phyloP scores from a whole-genome alignment of 37 sponge, comb jelly and placozoan genomes.

The Tethya wilhelma region DNA sequence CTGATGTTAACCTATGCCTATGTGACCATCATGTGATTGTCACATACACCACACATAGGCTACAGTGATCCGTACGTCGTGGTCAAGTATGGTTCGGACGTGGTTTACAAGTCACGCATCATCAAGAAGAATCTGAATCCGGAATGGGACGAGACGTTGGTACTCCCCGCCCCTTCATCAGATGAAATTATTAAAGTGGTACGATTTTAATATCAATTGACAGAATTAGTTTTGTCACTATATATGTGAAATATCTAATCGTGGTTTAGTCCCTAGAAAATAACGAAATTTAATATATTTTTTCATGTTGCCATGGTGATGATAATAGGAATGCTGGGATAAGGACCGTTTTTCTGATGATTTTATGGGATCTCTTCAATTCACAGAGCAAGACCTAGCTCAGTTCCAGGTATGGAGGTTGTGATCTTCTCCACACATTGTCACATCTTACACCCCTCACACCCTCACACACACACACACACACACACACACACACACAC shows the following conservation, averaged over 20 bases:
- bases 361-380: slow-evolving; percentile 51
- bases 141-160: slow-evolving; percentile 42
- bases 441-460: neutral
- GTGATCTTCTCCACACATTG: neutral
- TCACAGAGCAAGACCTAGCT: slow-evolving; percentile 16
- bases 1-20: neutral
- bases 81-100: slow-evolving; percentile 36
- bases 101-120: slow-evolving; percentile 20
- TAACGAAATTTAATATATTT: neutral
- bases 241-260: neutral
- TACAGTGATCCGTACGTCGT: slow-evolving; percentile 63
- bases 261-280: neutral
- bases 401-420: slow-evolving; percentile 4
- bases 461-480: neutral
- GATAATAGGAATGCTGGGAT: slow-evolving; percentile 56
- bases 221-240: neutral
- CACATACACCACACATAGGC: slow-evolving; percentile 5
- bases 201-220: neutral
- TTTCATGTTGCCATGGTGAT: neutral
- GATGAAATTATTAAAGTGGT: slow-evolving; percentile 50
- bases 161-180: slow-evolving; percentile 40
- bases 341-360: slow-evolving; percentile 58
- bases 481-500: slow-evolving; percentile 8
- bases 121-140: slow-evolving; percentile 59
- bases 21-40: neutral